phyloP scores from a whole-genome alignment of 1,140 invertebrate species.

The Phortica variegata region DNA sequence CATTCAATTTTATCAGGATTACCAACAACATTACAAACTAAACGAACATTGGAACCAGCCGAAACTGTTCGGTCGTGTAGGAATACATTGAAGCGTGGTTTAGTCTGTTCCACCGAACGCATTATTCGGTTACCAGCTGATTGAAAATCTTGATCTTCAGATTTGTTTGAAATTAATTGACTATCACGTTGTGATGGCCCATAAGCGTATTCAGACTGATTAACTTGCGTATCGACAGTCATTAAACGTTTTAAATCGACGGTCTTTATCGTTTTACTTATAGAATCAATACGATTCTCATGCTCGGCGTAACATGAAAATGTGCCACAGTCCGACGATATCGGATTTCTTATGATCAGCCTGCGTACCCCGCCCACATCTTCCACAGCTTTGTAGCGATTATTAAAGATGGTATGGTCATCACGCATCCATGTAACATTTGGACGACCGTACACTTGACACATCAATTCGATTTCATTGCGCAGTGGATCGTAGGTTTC shows the following conservation, averaged over 20 bases:
- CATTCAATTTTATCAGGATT: conserved; percentile 75
- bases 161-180: not conserved
- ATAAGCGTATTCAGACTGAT: not conserved
- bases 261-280: conserved; percentile 35
- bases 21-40: conserved; percentile 85
- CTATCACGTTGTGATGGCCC: not conserved
- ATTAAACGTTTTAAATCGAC: conserved; percentile 42
- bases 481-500: conserved; percentile 56
- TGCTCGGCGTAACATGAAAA: conserved; percentile 67
- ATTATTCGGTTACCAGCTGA: conserved; percentile 39
- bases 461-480: conserved; percentile 67
- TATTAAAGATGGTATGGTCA: conserved; percentile 59
- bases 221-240: conserved; percentile 10
- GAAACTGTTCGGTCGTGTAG: conserved; percentile 75
- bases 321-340: conserved; percentile 62
- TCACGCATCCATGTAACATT: conserved; percentile 69
- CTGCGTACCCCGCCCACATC: conserved; percentile 65
- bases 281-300: conserved; percentile 43
- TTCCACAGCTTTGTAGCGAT: conserved; percentile 62
- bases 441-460: conserved; percentile 64
- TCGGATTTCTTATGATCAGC: conserved; percentile 64
- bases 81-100: conserved; percentile 79
- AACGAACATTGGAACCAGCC: conserved; percentile 70
- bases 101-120: conserved; percentile 51
- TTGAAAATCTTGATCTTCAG: conserved; percentile 49